Conservation (phyloP, 2,113 vertebrate species). For the Periophthalmus modestus region DNA sequence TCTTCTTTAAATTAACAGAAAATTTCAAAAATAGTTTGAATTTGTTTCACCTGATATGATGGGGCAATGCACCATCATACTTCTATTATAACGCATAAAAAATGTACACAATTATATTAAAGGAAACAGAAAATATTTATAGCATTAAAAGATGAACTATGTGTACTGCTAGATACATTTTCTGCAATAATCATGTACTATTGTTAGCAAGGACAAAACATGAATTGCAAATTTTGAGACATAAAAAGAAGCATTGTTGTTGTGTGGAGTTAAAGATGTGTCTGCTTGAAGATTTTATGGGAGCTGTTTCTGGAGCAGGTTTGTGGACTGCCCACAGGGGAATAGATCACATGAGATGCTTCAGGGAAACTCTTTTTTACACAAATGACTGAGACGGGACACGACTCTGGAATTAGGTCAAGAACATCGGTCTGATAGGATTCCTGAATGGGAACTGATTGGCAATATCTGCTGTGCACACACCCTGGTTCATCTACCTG, state of each 20-base stretch:
- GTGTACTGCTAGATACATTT: too few species aligned
- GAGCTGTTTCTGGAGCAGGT: constrained; percentile 25
- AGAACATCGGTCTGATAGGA: constrained; percentile 10
- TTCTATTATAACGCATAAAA: too few species aligned
- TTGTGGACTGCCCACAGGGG: constrained; percentile 11
- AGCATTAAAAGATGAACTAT: too few species aligned
- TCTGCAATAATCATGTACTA: too few species aligned
- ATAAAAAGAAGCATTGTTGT: background rate
- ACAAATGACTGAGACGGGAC: background rate
- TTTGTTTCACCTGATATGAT: too few species aligned
- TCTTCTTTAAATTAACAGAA: too few species aligned
- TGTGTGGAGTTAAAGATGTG: constrained; percentile 34
- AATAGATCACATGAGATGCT: constrained; percentile 1
- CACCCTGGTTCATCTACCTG: background rate
- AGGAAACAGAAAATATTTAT: too few species aligned
- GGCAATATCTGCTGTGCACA: constrained; percentile 10
- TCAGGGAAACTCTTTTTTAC: background rate
- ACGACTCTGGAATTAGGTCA: background rate
- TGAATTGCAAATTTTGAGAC: background rate
- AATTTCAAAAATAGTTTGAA: too few species aligned
- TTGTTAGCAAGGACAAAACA: too few species aligned
- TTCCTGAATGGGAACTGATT: constrained; percentile 24
- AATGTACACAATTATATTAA: too few species aligned
- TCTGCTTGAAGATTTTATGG: constrained; percentile 42
- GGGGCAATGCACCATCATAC: too few species aligned